Conservation (phyloP, 2,797 vertebrate species). For the Parauchenoglanis ngamensis region DNA sequence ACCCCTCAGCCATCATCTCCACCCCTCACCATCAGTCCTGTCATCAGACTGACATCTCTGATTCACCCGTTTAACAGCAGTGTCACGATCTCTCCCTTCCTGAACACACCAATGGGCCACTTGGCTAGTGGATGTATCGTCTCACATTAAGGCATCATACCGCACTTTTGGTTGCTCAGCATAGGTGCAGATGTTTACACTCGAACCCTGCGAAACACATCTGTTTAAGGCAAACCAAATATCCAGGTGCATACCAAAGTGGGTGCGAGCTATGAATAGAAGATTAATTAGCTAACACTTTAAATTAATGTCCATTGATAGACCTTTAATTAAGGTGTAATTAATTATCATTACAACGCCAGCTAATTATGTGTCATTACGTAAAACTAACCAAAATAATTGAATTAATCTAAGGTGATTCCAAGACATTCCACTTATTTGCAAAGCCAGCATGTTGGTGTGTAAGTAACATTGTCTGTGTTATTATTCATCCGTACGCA, state of each 20-base stretch:
- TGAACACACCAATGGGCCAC: conserved; percentile 57
- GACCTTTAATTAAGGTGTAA: conserved; percentile 76
- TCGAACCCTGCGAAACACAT: conserved; percentile 39
- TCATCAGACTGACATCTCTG: conserved; percentile 64
- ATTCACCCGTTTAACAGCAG: conserved; percentile 65
- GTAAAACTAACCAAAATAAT: conserved; percentile 73
- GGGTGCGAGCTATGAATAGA: conserved; percentile 53
- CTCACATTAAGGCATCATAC: conserved; percentile 27
- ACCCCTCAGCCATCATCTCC: conserved; percentile 47
- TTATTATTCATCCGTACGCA: conserved; percentile 40
- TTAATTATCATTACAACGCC: conserved; percentile 80
- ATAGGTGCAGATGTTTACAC: conserved; percentile 52
- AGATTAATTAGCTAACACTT: conserved; percentile 79
- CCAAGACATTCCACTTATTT: conserved; percentile 68
- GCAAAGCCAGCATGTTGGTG: conserved; percentile 66
- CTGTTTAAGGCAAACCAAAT: conserved; percentile 55
- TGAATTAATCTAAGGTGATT: conserved; percentile 74
- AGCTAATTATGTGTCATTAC: conserved; percentile 68
- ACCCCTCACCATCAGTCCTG: conserved; percentile 64
- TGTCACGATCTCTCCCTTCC: conserved; percentile 51
- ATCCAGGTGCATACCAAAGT: conserved; percentile 49
- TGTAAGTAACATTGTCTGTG: conserved; percentile 49
- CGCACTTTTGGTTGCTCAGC: conserved; percentile 16
- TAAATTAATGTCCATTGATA: conserved; percentile 80
- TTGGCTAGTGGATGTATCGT: conserved; percentile 45